Base-by-base conservation (phyloP, 1,140 invertebrate species). In the Nasonia giraulti region DNA sequence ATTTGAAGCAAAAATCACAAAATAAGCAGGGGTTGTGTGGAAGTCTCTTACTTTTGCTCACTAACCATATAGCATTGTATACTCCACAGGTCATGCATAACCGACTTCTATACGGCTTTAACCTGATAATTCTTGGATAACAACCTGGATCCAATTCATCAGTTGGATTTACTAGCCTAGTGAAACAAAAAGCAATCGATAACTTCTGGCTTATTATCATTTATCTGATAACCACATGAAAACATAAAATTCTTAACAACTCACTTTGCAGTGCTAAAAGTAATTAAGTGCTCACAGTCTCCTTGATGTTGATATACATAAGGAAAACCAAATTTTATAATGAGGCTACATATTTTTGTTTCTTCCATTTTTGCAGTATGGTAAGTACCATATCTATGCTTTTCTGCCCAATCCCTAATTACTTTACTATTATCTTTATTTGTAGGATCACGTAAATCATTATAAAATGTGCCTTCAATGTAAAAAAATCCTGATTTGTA, bases 291-390 rank as follows among this genome's bases (percentile, higher is more conserved):
- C 91, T 98, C 97, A 93, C 98, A 98, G 88, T 95, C 94, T n/a
- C 97, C 97, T 91, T 97, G 96, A 92, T 98, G 97, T 47, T 96
- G 93, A 93, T 97, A 98, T 8, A 98, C 94, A 94, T 97, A 96
- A 0, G 97, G 96, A 89, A 95, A 95, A 1, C 97, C 97, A 77
- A 97, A 93, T 81, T 93, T 93, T 2, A 97, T 86, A 1, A 89
- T 91, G 0, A 98, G 91, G 85, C 96, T 95, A 71, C 95, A 91
- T 71, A 98, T 94, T 8, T 89, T 91, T 1, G 94, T 94, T 8
- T 92, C 85, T 90, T 95, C 94, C 96, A 97, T 97, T 23, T 88
- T 88, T 0, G 89, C 91, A 31, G 91, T 91, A 44, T 94, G 91
- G 86, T 96, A 96, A 71, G 92, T 90, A 11, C 95, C 94, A 14